Percentiles rank a stretch among this genome's conserved stretches.
Evolutionary conservation across 2,888 invertebrate species (phyloP).

Genomic region (Azorinus chamasolen): DNA sequence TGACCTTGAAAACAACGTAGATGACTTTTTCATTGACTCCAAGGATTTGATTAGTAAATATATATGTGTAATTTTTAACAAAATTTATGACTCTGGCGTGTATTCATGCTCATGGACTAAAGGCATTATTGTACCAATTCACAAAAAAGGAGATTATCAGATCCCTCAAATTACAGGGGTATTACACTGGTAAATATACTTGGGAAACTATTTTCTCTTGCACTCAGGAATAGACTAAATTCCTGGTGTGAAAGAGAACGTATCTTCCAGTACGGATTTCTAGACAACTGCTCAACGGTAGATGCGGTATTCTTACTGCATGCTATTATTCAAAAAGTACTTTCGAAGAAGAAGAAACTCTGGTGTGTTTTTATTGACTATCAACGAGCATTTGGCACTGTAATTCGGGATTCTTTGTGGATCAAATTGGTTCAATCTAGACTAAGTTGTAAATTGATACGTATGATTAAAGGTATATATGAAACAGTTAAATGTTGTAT

Average conservation of each 20-base stretch:
- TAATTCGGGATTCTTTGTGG: constrained; percentile 31
- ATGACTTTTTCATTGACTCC: neutral
- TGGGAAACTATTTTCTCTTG: constrained; percentile 27
- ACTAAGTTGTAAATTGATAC: constrained; percentile 37
- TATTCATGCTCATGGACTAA: constrained; percentile 1
- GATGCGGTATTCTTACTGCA: constrained; percentile 45
- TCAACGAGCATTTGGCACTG: constrained; percentile 37
- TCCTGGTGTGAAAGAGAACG: constrained; percentile 17
- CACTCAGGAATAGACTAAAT: constrained; percentile 18
- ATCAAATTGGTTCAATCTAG: constrained; percentile 26
- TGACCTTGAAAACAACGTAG: neutral
- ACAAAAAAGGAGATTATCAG: constrained; percentile 18
- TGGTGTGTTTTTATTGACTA: constrained; percentile 42
- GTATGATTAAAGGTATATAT: constrained; percentile 40
- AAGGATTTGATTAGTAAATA: neutral
- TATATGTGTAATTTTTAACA: neutral
- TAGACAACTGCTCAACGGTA: constrained; percentile 11
- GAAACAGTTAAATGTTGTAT: constrained; percentile 26
- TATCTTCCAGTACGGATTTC: constrained; percentile 38
- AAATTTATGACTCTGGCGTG: neutral
- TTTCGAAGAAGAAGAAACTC: constrained; percentile 18
- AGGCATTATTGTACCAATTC: constrained; percentile 3
- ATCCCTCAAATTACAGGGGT: constrained; percentile 27
- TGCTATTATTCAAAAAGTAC: constrained; percentile 17
- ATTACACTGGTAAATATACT: constrained; percentile 17